A percentile compares a stretch with the other conserved stretches of the same genome.
Evolutionary conservation across 1,140 invertebrate genomes (phyloP).

Genomic region (Akabosia matsudoensis): DNA sequence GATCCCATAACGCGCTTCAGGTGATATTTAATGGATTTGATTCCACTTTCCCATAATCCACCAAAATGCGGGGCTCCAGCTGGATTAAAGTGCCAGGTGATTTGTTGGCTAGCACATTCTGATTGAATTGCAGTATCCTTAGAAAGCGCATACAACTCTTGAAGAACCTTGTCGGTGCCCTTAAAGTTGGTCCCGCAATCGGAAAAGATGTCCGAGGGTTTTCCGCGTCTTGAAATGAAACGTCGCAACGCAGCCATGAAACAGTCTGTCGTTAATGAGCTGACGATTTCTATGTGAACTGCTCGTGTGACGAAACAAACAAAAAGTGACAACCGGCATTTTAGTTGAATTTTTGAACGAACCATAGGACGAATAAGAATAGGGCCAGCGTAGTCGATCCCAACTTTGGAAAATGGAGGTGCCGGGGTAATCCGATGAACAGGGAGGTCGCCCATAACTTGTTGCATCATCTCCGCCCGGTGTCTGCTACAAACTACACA

Average conservation of each 20-base stretch:
- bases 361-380: background rate
- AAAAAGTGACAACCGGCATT: background rate
- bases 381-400: conserved; percentile 49
- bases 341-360: background rate
- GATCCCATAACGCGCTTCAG: background rate
- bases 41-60: background rate
- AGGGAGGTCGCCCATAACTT: conserved; percentile 50
- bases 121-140: background rate
- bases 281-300: background rate
- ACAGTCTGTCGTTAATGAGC: background rate
- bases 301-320: conserved; percentile 2
- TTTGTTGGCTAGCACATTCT: background rate
- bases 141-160: no score
- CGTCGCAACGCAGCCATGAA: background rate
- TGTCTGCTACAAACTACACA: conserved; percentile 50
- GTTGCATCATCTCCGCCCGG: conserved; percentile 43
- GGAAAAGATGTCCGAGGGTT: no score
- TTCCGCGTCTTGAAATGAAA: no score
- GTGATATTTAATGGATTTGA: background rate
- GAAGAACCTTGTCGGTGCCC: no score
- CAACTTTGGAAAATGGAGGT: conserved; percentile 47
- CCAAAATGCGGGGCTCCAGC: background rate
- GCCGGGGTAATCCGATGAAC: conserved; percentile 40
- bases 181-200: no score
- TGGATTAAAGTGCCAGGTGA: background rate